These are phyloP conservation scores for Aphaenogaster rudis DNA, from an alignment of 1,140 invertebrate species.

Conservation along the genomic window DNA sequence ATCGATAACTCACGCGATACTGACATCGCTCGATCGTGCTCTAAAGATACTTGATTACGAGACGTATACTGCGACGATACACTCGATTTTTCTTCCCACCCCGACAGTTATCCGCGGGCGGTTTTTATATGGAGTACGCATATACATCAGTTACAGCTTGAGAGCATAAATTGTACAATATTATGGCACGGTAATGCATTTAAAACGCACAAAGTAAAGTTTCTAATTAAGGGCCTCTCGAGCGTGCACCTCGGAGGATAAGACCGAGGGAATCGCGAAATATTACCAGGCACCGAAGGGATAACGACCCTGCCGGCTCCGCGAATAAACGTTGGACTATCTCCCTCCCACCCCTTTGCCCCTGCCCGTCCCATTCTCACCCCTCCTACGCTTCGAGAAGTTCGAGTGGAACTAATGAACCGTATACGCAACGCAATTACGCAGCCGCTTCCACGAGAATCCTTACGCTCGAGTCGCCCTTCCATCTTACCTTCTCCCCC, in stretches of 20 bases:
- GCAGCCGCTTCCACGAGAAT: constrained; percentile 65
- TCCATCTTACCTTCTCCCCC: not conserved
- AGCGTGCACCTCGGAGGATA: not conserved
- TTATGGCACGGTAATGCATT: constrained; percentile 72
- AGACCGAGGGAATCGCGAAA: constrained; percentile 70
- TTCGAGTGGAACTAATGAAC: constrained; percentile 71
- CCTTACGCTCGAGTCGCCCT: constrained; percentile 41
- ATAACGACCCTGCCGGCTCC: constrained; percentile 69
- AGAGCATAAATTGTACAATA: constrained; percentile 76
- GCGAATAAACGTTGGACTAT: constrained; percentile 69
- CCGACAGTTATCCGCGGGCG: not conserved
- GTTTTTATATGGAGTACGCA: not conserved
- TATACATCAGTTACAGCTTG: constrained; percentile 41
- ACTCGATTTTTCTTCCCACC: constrained; percentile 21
- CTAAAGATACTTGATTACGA: constrained; percentile 17
- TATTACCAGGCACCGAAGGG: constrained; percentile 75
- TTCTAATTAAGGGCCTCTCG: constrained; percentile 75
- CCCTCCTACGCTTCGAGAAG: constrained; percentile 30
- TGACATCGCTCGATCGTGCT: not conserved
- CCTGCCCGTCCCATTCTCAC: constrained; percentile 6
- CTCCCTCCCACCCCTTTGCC: not conserved
- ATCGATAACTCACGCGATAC: constrained; percentile 23
- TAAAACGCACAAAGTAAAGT: constrained; percentile 74
- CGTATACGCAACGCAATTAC: constrained; percentile 70
- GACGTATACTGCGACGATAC: not conserved